Evolutionary conservation across 2,113 vertebrate genomes (phyloP), one percentile per base, ranked within the genome.

Genomic region (Nesoenas mayeri): DNA sequence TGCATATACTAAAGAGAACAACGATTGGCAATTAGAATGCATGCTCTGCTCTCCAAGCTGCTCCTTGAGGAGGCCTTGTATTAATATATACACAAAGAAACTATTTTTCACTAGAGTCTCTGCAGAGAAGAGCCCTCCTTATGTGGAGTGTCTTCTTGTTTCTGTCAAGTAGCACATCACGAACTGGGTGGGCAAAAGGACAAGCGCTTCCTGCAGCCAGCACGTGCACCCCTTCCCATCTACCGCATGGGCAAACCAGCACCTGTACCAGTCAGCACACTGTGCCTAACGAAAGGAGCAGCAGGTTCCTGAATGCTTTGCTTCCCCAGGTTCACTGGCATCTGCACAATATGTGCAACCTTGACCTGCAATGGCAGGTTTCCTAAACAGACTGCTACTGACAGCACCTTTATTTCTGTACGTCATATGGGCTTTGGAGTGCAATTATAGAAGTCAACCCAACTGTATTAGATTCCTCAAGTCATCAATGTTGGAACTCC

Each of bases 341-440:
- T 18, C 81, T 84, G 83, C 95, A 96, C 95, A 96, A 67, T 91
- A 89, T 88, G 79, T 95, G 93, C 85, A 93, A 91, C 74, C 57
- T 60, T 71, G 79, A 85, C 91, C 92, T 96, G 91, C 70, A 95
- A 87, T 72, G 74, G 95, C 88, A 88, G 85, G 71, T 78, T n/a
- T 92, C 86, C 91, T 91, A 17, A 81, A 70, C 72, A 79, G 71
- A 85, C 70, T 61, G 87, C 81, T 96, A 67, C 82, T 0, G 4
- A 87, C 81, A 90, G 91, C 67, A 48, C 38, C 60, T 42, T 29
- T 57, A 50, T 31, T 88, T 78, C 81, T 75, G 65, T 40, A 14
- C 9, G 31, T 70, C 85, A n/a, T 7, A 11, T 0, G 47, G 88
- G 82, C 69, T 81, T 51, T 54, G 74, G 81, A 73, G 67, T 64